These are phyloP conservation scores for Biston betularia DNA, from an alignment of 2,888 invertebrate species.

Conservation along the genomic window DNA sequence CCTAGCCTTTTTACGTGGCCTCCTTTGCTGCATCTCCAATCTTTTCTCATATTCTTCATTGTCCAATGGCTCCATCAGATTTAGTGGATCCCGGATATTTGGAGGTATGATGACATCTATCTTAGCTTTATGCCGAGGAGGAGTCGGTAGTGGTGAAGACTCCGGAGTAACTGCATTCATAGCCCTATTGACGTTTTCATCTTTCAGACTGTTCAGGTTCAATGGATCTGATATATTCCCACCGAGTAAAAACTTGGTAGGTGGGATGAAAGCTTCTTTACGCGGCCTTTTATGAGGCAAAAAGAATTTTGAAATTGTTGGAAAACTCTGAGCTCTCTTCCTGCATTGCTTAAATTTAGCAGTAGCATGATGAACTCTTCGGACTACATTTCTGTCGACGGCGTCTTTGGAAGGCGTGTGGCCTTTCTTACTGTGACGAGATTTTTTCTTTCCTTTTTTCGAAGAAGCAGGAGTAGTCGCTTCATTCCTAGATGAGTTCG, in stretches of 20 bases:
- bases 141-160: conserved; percentile 95
- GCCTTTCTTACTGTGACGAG: conserved; percentile 76
- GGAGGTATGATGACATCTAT: conserved; percentile 97
- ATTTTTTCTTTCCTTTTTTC: conserved; percentile 80
- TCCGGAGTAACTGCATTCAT: conserved; percentile 97
- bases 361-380: conserved; percentile 76
- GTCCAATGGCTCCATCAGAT: conserved; percentile 92
- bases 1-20: conserved; percentile 90
- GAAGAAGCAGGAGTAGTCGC: conserved; percentile 54
- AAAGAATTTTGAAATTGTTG: conserved; percentile 90
- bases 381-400: conserved; percentile 69
- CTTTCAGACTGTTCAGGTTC: conserved; percentile 96
- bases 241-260: conserved; percentile 96
- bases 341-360: conserved; percentile 83
- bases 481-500: conserved; percentile 72
- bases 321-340: conserved; percentile 90
- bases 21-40: conserved; percentile 88
- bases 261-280: conserved; percentile 92
- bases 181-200: conserved; percentile 91
- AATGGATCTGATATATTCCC: conserved; percentile 98
- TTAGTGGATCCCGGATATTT: conserved; percentile 96
- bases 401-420: conserved; percentile 74
- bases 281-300: conserved; percentile 91
- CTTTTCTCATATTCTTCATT: conserved; percentile 94
- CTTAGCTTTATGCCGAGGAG: conserved; percentile 91